Base-by-base conservation (phyloP, 2,113 vertebrate genomes). In the Serilophus lunatus region DNA sequence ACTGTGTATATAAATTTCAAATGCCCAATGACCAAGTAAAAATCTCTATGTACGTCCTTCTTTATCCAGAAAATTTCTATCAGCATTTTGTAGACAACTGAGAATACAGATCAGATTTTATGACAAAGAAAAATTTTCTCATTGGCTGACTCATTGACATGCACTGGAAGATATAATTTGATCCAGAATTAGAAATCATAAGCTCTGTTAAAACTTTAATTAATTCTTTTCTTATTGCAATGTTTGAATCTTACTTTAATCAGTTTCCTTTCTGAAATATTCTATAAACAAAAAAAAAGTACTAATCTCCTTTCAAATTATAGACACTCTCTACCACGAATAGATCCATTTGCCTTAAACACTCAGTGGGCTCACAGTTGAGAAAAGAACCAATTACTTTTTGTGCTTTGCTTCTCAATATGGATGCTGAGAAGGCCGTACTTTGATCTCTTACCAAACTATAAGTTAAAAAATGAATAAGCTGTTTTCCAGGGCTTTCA, bases 221-320 rank as follows among this genome's bases (percentile, higher is more conserved):
- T 78, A 82, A 47, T 91, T 92, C 1, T 87, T 96, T 91, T 49
- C 35, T 78, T 35, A 77, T 60, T 44, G 8, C 54, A 93, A 93
- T 85, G 76, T 10, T 75, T 90, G 63, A 18, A 76, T 74, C 57
- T 70, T 80, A 56, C 56, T 86, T 70, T 90, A 96, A 87, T 44
- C 47, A 38, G n/a, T 83, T 97, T 93, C 25, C 78, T 91, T 75
- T 94, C 69, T 95, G 61, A 91, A 96, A 49, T 71, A 84, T 31
- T 49, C 31, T 49, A 95, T 47, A 12, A 18, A 31, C 38, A 68
- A 61, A 54, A 70, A 36, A 35, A 91, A 91, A 65, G 25, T 24
- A 74, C 53, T 59, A 69, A 84, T 88, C 36, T 92, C 36, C 18
- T 92, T 96, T 94, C 35, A 60, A 64, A 82, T 82, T 61, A 64